Conservation (phyloP, 2,797 vertebrate species). For the Sebastiscus tertius region DNA sequence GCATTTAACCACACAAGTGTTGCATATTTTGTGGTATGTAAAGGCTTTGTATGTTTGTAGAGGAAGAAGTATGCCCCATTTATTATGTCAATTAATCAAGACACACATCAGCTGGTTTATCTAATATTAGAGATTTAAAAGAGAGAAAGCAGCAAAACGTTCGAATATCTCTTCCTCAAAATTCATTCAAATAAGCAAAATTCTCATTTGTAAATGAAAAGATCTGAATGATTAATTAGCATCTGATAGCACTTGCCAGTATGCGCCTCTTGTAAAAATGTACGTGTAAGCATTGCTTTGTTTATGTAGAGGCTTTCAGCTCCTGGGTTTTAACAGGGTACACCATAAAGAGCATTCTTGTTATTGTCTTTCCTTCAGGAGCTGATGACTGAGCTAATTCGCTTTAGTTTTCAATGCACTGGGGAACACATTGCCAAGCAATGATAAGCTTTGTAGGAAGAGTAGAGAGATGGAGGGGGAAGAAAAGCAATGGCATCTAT, state of each 20-base stretch:
- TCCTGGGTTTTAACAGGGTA: constrained; percentile 87
- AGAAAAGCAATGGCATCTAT: constrained; percentile 90
- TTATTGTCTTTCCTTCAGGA: constrained; percentile 96
- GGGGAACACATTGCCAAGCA: constrained; percentile 95
- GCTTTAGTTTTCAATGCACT: constrained; percentile 98
- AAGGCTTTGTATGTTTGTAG: neutral
- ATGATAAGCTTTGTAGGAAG: constrained; percentile 93
- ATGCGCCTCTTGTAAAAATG: constrained; percentile 41
- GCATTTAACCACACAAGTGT: neutral
- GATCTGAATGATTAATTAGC: constrained; percentile 17
- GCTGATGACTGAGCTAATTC: constrained; percentile 99
- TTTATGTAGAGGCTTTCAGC: constrained; percentile 72
- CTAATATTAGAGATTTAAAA: neutral
- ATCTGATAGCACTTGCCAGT: constrained; percentile 26
- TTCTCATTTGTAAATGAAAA: neutral
- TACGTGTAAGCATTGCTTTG: constrained; percentile 71
- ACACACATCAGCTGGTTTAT: neutral
- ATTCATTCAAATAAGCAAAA: constrained; percentile 6
- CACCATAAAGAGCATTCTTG: constrained; percentile 94
- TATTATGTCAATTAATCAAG: neutral
- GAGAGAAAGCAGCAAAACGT: neutral
- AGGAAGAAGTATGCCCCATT: neutral
- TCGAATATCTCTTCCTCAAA: neutral
- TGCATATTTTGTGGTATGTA: neutral
- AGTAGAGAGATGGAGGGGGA: constrained; percentile 82